A percentile compares a stretch with the other conserved stretches of the same genome.
Conservation (phyloP, 2,888 invertebrate species). For the Dorcus hopei region DNA sequence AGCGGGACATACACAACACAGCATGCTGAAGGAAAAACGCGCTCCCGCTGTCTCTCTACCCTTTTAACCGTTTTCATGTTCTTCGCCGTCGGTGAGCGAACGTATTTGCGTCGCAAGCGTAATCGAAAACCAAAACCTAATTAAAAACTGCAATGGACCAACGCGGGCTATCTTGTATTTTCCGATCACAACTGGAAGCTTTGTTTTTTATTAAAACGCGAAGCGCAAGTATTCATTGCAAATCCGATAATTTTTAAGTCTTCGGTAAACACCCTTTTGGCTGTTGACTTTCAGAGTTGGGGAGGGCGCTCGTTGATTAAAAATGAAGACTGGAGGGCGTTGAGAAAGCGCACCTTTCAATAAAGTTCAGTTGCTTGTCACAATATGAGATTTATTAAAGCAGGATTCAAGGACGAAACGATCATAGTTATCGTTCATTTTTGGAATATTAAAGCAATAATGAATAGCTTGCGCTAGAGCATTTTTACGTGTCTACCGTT, state of each 20-base stretch:
- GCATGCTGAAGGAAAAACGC: background rate
- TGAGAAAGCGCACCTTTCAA: slow-evolving; percentile 16
- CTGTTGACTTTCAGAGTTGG: slow-evolving; percentile 33
- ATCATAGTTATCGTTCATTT: too few species aligned
- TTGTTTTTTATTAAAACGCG: background rate
- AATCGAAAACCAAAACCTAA: background rate
- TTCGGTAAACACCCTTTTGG: slow-evolving; percentile 35
- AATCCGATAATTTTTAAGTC: slow-evolving; percentile 36
- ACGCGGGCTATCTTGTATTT: too few species aligned
- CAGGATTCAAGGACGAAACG: too few species aligned
- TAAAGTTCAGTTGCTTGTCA: background rate
- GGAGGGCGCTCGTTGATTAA: slow-evolving; percentile 32
- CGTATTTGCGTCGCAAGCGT: slow-evolving; percentile 1
- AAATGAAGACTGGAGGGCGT: slow-evolving; percentile 34
- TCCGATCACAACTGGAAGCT: too few species aligned
- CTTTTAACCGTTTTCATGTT: background rate
- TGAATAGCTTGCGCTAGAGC: too few species aligned
- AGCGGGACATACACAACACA: background rate
- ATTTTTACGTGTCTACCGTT: too few species aligned
- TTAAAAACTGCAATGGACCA: too few species aligned
- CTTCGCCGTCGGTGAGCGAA: background rate
- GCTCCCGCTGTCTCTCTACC: background rate
- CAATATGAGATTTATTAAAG: background rate
- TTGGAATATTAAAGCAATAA: too few species aligned
- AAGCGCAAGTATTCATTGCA: slow-evolving; percentile 16